phyloP scores from a whole-genome alignment of 92 coral and sea anemone species.

The Parazoanthus swiftii region DNA sequence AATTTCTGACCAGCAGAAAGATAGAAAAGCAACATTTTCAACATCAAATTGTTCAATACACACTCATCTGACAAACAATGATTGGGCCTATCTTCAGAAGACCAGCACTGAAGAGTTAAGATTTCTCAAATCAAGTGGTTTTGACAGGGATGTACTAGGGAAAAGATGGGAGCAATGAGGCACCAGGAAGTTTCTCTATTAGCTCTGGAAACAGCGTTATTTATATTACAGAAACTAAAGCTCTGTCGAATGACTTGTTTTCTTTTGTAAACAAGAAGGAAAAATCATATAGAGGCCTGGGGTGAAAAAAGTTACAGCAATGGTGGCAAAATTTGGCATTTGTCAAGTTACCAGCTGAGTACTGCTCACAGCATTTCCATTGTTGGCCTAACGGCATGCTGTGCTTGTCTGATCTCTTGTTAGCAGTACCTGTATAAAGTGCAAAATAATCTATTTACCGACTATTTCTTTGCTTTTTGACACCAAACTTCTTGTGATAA shows the following conservation, averaged over 20 bases:
- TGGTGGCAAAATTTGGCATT: no score
- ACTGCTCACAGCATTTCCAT: no score
- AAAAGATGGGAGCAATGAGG: no score
- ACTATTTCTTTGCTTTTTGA: conserved; percentile 56
- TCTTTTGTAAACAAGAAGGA: no score
- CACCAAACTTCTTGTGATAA: conserved; percentile 77
- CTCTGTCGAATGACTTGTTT: no score
- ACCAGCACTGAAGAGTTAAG: conserved; percentile 5
- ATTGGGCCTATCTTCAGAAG: not conserved
- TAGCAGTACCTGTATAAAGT: not conserved
- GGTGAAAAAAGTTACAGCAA: no score
- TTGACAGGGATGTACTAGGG: not conserved
- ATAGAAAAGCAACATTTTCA: not conserved
- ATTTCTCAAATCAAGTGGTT: not conserved
- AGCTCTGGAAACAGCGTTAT: no score
- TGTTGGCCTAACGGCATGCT: not conserved
- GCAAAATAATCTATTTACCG: not conserved
- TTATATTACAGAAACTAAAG: no score
- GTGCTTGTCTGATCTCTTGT: no score
- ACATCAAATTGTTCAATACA: not conserved
- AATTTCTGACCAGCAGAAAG: not conserved
- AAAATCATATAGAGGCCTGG: no score
- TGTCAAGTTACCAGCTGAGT: no score
- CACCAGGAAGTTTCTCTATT: not conserved
- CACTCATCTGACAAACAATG: not conserved